These are phyloP conservation scores for Ectemnius continuus DNA, from an alignment of 2,888 invertebrate species.

Conservation along the genomic window DNA sequence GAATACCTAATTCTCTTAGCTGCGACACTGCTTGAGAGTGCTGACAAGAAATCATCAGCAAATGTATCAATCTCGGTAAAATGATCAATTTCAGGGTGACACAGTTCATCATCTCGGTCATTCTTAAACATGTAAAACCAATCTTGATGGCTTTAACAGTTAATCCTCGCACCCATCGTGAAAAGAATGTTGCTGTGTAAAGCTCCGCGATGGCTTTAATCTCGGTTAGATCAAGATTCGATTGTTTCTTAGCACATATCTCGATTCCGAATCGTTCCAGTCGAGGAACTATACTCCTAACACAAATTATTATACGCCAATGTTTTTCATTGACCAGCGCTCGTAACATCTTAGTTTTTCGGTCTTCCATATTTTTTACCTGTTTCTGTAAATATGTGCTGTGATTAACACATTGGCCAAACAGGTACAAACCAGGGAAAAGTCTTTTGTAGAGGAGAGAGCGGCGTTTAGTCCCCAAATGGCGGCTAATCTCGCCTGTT, in stretches of 20 bases:
- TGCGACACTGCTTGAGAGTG: slow-evolving; percentile 76
- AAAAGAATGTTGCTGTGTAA: slow-evolving; percentile 77
- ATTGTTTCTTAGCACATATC: slow-evolving; percentile 74
- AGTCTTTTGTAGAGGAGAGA: slow-evolving; percentile 79
- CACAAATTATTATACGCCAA: neutral
- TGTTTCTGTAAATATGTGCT: slow-evolving; percentile 69
- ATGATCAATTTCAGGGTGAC: slow-evolving; percentile 68
- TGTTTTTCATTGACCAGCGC: neutral
- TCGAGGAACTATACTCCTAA: slow-evolving; percentile 63
- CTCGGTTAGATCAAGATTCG: slow-evolving; percentile 74
- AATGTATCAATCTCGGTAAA: slow-evolving; percentile 75
- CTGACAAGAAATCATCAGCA: slow-evolving; percentile 73
- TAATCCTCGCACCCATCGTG: slow-evolving; percentile 76
- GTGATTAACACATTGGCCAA: slow-evolving; percentile 80
- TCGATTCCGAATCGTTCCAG: slow-evolving; percentile 77
- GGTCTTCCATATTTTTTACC: slow-evolving; percentile 51
- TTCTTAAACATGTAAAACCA: slow-evolving; percentile 74
- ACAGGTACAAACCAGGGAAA: slow-evolving; percentile 79
- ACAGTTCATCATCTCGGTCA: slow-evolving; percentile 73
- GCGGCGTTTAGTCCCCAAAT: slow-evolving; percentile 81
- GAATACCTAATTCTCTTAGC: slow-evolving; percentile 75
- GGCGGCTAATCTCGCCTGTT: slow-evolving; percentile 80
- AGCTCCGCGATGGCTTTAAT: slow-evolving; percentile 77
- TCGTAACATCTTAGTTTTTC: neutral
- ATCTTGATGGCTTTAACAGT: slow-evolving; percentile 73